Evolutionary conservation across 1,140 invertebrate genomes (phyloP).

Genomic region (Metopolophium dirhodum): DNA sequence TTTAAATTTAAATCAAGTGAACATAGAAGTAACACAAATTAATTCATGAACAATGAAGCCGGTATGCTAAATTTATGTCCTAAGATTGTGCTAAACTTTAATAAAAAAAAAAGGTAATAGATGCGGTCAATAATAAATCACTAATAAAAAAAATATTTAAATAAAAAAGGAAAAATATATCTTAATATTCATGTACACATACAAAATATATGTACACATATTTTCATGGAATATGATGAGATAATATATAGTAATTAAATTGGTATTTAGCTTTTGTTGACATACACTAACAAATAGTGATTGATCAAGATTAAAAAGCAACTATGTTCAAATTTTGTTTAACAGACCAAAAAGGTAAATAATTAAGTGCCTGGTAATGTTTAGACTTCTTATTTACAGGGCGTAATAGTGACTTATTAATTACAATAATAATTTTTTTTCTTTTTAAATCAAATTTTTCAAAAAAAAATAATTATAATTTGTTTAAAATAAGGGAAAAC

Average conservation of each 20-base stretch:
- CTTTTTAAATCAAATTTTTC: background rate
- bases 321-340: background rate
- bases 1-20: constrained; percentile 19
- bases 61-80: background rate
- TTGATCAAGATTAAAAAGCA: background rate
- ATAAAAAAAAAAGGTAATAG: background rate
- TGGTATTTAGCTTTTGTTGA: background rate
- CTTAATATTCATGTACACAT: constrained; percentile 35
- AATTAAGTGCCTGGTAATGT: background rate
- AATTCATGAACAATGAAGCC: background rate
- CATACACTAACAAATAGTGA: constrained; percentile 21
- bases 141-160: constrained; percentile 6
- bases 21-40: constrained; percentile 6
- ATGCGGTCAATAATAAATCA: constrained; percentile 38
- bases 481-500: background rate
- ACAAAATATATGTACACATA: constrained; percentile 15
- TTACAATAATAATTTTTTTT: constrained; percentile 31
- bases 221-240: constrained; percentile 30
- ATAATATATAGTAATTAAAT: background rate
- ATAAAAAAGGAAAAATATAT: constrained; percentile 18
- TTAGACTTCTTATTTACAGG: constrained; percentile 20
- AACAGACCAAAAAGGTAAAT: background rate
- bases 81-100: background rate
- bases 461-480: background rate
- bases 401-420: background rate